A percentile compares a stretch with the other conserved stretches of the same genome.
Conservation (phyloP, 2,113 vertebrate genomes). For the Platanista minor region DNA sequence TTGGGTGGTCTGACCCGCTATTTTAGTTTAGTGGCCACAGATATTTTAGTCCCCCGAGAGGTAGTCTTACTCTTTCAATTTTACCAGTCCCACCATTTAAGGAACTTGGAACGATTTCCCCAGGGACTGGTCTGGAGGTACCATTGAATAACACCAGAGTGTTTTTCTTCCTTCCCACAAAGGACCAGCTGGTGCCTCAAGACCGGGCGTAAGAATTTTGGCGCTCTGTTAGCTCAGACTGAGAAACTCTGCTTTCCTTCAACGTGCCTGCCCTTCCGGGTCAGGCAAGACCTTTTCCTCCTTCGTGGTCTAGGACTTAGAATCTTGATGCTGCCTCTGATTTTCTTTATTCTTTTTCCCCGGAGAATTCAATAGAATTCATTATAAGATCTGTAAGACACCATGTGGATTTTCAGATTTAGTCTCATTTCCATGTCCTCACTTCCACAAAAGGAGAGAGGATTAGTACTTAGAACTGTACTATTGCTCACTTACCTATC, state of each 20-base stretch:
- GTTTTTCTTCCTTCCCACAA: constrained; percentile 22
- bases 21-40: constrained; percentile 47
- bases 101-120: constrained; percentile 24
- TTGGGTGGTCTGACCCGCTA: constrained; percentile 40
- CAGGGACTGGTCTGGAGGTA: background rate
- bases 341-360: background rate
- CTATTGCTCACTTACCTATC: background rate
- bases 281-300: background rate
- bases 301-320: background rate
- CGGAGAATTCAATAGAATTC: background rate
- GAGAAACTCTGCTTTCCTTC: background rate
- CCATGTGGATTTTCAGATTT: background rate
- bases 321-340: background rate
- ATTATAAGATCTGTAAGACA: background rate
- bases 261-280: background rate
- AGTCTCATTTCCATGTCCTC: background rate
- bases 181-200: background rate
- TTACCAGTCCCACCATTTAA: background rate
- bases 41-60: constrained; percentile 30
- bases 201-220: background rate
- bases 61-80: background rate
- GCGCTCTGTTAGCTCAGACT: background rate
- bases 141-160: background rate
- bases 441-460: background rate
- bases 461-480: accelerated